Conservation (phyloP, 92 coral and sea anemone species). For the Porites rus region DNA sequence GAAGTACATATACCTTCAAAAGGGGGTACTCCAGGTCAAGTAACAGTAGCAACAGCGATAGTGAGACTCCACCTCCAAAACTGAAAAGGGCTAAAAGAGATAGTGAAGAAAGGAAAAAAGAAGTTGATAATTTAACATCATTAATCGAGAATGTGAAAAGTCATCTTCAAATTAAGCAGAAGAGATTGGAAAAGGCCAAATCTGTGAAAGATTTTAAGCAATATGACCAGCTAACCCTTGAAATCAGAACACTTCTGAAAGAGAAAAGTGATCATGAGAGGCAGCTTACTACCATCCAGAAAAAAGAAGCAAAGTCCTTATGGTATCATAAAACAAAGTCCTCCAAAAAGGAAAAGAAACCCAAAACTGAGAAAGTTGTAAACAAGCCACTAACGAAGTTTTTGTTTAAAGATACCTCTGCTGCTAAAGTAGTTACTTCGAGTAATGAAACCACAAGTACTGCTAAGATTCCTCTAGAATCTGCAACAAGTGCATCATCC, state of each 20-base stretch:
- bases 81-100: constrained; percentile 50
- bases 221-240: constrained; percentile 59
- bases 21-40: constrained; percentile 61
- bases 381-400: constrained; percentile 4
- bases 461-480: neutral
- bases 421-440: constrained; percentile 13
- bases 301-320: constrained; percentile 49
- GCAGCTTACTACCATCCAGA: constrained; percentile 62
- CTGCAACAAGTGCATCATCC: neutral
- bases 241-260: constrained; percentile 46
- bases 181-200: constrained; percentile 49
- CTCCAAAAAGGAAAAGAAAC: neutral
- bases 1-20: constrained; percentile 34
- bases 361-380: constrained; percentile 11
- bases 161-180: constrained; percentile 48
- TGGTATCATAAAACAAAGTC: constrained; percentile 48
- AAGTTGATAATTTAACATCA: constrained; percentile 26
- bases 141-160: constrained; percentile 44
- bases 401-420: constrained; percentile 11
- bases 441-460: constrained; percentile 3
- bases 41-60: constrained; percentile 6
- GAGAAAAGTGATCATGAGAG: constrained; percentile 58
- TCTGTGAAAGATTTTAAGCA: constrained; percentile 42
- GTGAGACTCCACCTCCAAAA: constrained; percentile 34
- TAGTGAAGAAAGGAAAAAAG: constrained; percentile 56